Percentiles rank a stretch among this genome's conserved stretches.
Conservation (phyloP, 1,140 invertebrate genomes). For the Camponotus floridanus region DNA sequence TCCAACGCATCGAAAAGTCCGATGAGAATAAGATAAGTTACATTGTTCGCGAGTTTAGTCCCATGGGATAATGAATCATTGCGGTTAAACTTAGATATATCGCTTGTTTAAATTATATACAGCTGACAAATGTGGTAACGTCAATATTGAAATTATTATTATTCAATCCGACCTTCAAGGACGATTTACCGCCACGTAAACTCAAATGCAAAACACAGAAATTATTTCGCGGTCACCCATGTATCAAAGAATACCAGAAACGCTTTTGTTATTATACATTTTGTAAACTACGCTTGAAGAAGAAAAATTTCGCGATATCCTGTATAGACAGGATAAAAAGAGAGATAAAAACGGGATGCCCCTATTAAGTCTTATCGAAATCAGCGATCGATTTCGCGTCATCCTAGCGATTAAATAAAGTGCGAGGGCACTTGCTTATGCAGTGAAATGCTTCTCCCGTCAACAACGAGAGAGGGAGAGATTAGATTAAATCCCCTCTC, state of each 20-base stretch:
- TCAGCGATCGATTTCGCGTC: conserved; percentile 28
- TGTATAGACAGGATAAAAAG: not conserved
- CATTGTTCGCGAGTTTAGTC: conserved; percentile 41
- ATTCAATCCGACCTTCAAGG: not conserved
- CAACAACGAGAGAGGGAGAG: conserved; percentile 32
- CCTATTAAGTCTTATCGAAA: conserved; percentile 6
- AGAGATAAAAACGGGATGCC: not conserved
- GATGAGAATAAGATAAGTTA: conserved; percentile 50
- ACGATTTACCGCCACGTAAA: not conserved
- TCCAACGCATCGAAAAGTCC: not conserved
- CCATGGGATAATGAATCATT: conserved; percentile 40
- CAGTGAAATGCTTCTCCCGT: conserved; percentile 3
- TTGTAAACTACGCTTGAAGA: not conserved
- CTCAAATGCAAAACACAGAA: not conserved
- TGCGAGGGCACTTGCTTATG: conserved; percentile 12
- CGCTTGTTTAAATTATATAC: conserved; percentile 21
- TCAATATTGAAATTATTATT: conserved; percentile 22
- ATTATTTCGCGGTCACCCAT: not conserved
- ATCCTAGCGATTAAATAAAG: conserved; percentile 5
- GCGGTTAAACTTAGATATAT: conserved; percentile 32
- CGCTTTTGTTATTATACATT: conserved; percentile 20
- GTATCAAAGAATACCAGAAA: not conserved
- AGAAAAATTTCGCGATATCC: not conserved
- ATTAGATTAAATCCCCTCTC: conserved; percentile 53
- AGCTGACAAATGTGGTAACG: conserved; percentile 33